A percentile compares a stretch with the other conserved stretches of the same genome.
phyloP scores from a whole-genome alignment of 2,113 vertebrate species.

The Indicator maculatus region DNA sequence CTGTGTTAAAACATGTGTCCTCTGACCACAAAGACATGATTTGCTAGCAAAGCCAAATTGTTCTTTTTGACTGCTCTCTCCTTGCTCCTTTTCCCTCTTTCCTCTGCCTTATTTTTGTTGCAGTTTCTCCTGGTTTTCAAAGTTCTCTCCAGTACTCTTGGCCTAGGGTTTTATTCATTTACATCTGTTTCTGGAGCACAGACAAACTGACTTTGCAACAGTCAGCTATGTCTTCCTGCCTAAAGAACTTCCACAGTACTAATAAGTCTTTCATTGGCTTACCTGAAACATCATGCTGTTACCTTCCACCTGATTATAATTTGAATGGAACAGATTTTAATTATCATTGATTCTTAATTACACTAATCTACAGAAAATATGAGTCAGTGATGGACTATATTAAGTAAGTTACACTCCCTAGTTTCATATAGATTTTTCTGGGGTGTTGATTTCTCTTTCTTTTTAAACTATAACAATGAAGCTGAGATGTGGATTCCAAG shows the following conservation, averaged over 20 bases:
- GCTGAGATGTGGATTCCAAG: background rate
- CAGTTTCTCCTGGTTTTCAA: background rate
- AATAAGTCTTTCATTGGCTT: background rate
- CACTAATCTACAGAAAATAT: background rate
- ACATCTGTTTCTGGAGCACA: background rate
- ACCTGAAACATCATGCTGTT: background rate
- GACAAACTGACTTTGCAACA: background rate
- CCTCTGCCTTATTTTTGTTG: background rate
- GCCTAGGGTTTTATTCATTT: background rate
- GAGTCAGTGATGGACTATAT: background rate
- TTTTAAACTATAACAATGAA: background rate
- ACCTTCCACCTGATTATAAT: background rate
- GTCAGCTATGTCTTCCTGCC: background rate
- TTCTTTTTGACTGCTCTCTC: background rate
- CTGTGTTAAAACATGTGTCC: background rate
- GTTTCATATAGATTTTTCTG: background rate
- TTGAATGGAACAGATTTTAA: background rate
- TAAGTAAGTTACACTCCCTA: background rate
- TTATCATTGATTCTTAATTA: slow-evolving; percentile 13
- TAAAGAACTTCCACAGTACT: background rate
- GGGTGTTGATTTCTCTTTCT: background rate
- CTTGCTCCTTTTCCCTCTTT: background rate
- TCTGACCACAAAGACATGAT: background rate
- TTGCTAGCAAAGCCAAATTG: background rate
- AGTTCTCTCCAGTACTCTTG: background rate